Conservation (phyloP, 2,113 vertebrate genomes). For the Lepus timidus region DNA sequence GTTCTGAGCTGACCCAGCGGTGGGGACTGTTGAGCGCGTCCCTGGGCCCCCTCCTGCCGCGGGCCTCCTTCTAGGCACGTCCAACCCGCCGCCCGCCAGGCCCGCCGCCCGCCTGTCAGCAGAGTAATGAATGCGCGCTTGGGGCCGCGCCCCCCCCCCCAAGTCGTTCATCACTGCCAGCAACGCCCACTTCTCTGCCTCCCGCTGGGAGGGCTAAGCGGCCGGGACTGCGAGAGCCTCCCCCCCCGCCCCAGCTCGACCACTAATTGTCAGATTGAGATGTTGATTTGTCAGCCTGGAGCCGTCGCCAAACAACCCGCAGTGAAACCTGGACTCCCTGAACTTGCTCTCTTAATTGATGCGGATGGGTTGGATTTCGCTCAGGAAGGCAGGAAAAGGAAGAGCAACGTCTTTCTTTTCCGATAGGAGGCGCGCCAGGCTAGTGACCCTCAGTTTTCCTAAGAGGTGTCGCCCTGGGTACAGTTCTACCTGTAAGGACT, state of each 20-base stretch:
- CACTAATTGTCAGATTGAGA: conserved; percentile 91
- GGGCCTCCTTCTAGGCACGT: conserved; percentile 66
- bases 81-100: conserved; percentile 10
- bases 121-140: conserved; percentile 80
- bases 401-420: not conserved
- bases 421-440: conserved; percentile 52
- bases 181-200: conserved; percentile 70
- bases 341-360: conserved; percentile 62
- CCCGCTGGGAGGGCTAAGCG: conserved; percentile 43
- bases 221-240: conserved; percentile 69
- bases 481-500: not conserved
- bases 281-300: conserved; percentile 89
- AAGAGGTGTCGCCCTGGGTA: not conserved
- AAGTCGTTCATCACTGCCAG: conserved; percentile 90
- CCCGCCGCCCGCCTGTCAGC: conserved; percentile 70
- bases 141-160: conserved; percentile 76
- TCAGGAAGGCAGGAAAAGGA: not conserved
- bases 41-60: not conserved
- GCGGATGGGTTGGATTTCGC: conserved; percentile 30
- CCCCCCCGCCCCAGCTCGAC: conserved; percentile 40
- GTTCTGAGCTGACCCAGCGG: not conserved
- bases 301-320: conserved; percentile 80
- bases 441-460: not conserved
- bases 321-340: conserved; percentile 77
- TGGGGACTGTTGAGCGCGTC: conserved; percentile 40